Base-by-base conservation (phyloP, 2,797 vertebrate genomes). In the Prunella strophiata region DNA sequence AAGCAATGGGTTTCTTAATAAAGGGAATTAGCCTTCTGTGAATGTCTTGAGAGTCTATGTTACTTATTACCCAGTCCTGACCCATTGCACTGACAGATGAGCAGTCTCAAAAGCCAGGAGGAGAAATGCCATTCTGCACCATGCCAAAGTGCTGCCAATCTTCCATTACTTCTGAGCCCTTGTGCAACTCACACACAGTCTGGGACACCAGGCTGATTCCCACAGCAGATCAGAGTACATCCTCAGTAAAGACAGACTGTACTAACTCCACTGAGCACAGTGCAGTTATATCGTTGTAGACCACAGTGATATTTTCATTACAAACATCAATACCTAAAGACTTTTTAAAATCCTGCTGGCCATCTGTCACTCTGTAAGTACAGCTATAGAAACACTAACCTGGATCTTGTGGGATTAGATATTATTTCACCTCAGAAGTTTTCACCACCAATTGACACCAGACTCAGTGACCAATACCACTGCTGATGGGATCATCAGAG, bases 141-240 rank as follows among this genome's bases (percentile, higher is more conserved):
- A 18, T 1, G 4, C 29, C 47, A 11, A 73, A 38, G 21, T 7
- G 40, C 48, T 8, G 36, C 34, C 48, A 0, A 10, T 36, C 51
- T 32, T 32, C 47, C 16, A 5, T 5, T 32, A 18, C 1, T 30
- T 63, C 8, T 0, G 1, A 59, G 26, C 22, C 54, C 66, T 12
- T 12, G 68, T 12, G 57, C 54, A 18, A 12, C 5, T 26, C 48
- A 26, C 43, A 34, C 40, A 8, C 7, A 14, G n/a, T 21, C 30
- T 50, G 61, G 22, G 21, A 38, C 21, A 50, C 20, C 27, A 23
- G 43, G 19, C 7, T 36, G 25, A 20, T 38, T 20, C 22, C 58
- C 45, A 54, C 57, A 67, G 29, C 57, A 92, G 38, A 26, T 18
- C 38, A 25, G 7, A 65, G 52, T 1, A 62, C 20, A 34, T 43